Percentiles rank a stretch among this genome's conserved stretches.
phyloP scores from a whole-genome alignment of 2,797 vertebrate species.

The Mormyrops boulengeri region DNA sequence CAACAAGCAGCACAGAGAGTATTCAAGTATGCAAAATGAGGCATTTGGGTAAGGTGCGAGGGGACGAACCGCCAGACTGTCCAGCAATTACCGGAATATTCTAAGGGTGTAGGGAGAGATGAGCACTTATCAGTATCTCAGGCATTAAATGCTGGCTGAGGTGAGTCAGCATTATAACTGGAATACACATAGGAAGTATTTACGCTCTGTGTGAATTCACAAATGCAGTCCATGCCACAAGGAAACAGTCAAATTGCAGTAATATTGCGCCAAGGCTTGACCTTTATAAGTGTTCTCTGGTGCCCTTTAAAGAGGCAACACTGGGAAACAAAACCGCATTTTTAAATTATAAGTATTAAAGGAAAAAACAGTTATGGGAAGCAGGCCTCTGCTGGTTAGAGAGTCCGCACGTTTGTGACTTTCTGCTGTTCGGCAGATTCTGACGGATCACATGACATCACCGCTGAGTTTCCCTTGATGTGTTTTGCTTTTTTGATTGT shows the following conservation, averaged over 20 bases:
- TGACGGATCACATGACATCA: constrained; percentile 38
- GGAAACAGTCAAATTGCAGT: not conserved
- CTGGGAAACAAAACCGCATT: not conserved
- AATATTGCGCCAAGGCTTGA: not conserved
- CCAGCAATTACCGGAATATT: not conserved
- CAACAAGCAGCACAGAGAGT: not conserved
- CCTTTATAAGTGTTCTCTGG: not conserved
- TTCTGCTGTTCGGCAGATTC: not conserved
- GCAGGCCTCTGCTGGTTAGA: not conserved
- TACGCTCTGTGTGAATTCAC: not conserved
- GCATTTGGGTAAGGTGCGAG: not conserved
- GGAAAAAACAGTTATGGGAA: not conserved
- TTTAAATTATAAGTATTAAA: not conserved
- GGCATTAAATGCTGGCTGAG: not conserved
- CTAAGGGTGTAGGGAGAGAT: not conserved
- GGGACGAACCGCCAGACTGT: not conserved
- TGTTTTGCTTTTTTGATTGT: constrained; percentile 22
- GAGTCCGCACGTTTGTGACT: not conserved
- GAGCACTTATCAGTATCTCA: not conserved
- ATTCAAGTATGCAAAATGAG: not conserved
- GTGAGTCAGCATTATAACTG: not conserved
- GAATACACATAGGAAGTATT: not conserved
- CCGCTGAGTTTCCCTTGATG: constrained; percentile 38
- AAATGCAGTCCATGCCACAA: not conserved
- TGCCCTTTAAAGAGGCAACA: not conserved